Evolutionary conservation across 2,888 invertebrate species (phyloP), one percentile per base, ranked within the genome.

Genomic region (Himalopsyche anomala): DNA sequence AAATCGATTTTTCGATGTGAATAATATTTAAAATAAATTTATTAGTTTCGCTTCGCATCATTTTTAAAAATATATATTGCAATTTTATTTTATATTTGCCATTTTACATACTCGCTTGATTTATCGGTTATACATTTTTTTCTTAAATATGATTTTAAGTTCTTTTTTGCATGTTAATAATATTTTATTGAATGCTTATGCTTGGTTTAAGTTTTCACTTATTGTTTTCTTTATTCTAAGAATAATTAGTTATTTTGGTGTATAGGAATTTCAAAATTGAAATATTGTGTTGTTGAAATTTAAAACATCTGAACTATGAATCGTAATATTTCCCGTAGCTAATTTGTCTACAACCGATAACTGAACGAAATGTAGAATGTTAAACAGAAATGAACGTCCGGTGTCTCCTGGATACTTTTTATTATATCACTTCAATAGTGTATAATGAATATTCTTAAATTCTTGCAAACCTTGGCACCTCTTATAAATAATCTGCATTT

Each of bases 401-500:
- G 28, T 19, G 28, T 62, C n/a, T 62, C 62, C 56, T 28, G 6
- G 36, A 36, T 74, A 74, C 36, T 11, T 8, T 36, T 12, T 12
- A 36, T 74, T 36, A 15, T 74, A 74, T 38, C 5, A 74, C 74
- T 36, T 3, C 38, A 74, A 38, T 15, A 28, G 28, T 28, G 28
- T 28, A 28, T 28, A 74, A 74, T 36, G 28, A 74, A 36, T 74
- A 74, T 74, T 12, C 12, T 74, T 74, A 6, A 36, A 74, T 15
- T 51, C 28, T 38, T 74, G 28, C 36, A 74, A 74, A 74, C 74
- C 74, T 74, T 74, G 12, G 15, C 74, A 74, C 74, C 36, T 74
- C 28, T 74, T 38, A 69, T 36, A 36, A 36, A 85, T 82, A 74
- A 82, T 85, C 85, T 85, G 85, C 85, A 82, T 85, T 79, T 81